Conservation (phyloP, 1,140 invertebrate species). For the Stegodyphus mimosarum region DNA sequence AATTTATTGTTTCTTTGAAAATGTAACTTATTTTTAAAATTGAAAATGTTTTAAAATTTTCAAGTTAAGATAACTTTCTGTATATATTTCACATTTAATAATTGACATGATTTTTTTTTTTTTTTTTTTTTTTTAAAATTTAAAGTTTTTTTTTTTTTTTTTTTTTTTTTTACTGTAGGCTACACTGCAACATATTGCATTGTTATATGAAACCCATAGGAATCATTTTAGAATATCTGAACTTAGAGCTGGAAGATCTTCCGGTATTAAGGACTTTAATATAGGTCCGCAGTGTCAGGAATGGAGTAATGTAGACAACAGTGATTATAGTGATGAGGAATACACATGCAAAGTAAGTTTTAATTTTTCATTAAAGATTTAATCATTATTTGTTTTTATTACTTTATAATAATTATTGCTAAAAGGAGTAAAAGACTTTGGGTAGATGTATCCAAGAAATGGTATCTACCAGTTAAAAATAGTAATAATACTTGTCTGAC, state of each 20-base stretch:
- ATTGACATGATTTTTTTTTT: background rate
- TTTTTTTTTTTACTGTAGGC: conserved; percentile 62
- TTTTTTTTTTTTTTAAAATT: too few relatives aligned
- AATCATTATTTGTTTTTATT: background rate
- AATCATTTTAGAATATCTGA: conserved; percentile 78
- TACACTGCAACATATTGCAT: conserved; percentile 73
- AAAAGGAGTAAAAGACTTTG: too few relatives aligned
- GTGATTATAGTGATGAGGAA: conserved; percentile 5
- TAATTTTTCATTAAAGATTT: background rate
- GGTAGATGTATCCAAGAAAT: too few relatives aligned
- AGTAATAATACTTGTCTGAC: too few relatives aligned
- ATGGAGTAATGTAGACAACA: conserved; percentile 67
- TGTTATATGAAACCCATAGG: conserved; percentile 79
- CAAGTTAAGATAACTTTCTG: too few relatives aligned
- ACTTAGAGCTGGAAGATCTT: conserved; percentile 64
- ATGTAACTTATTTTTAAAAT: too few relatives aligned
- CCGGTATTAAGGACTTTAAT: conserved; percentile 67
- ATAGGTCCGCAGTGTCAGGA: conserved; percentile 68
- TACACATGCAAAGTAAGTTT: conserved; percentile 31
- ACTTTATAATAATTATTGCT: background rate
- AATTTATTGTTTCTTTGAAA: too few relatives aligned
- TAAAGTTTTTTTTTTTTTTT: background rate
- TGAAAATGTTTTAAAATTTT: too few relatives aligned
- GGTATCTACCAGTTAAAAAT: too few relatives aligned
- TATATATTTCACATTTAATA: too few relatives aligned